These are phyloP conservation scores for Phengaris alcon DNA, from an alignment of 2,888 invertebrate genomes.

Conservation along the genomic window DNA sequence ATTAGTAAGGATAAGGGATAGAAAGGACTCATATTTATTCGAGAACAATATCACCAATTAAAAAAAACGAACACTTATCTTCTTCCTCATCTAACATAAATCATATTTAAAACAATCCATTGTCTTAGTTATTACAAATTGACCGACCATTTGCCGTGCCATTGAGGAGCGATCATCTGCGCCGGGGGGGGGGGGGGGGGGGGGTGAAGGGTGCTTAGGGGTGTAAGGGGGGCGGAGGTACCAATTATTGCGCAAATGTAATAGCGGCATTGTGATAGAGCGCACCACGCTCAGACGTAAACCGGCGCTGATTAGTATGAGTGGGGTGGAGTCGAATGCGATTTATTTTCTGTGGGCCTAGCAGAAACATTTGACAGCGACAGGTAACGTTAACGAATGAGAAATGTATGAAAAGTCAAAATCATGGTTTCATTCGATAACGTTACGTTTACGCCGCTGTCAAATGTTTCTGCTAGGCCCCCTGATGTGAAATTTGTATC, in stretches of 20 bases:
- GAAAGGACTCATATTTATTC: too few relatives aligned
- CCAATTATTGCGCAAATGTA: slow-evolving; percentile 78
- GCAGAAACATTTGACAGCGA: too few relatives aligned
- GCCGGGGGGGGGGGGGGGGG: not conserved
- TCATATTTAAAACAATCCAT: not conserved
- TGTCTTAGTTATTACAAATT: slow-evolving; percentile 36
- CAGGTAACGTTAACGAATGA: too few relatives aligned
- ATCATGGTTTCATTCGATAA: too few relatives aligned
- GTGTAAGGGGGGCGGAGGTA: slow-evolving; percentile 47
- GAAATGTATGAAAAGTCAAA: too few relatives aligned
- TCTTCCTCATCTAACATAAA: not conserved
- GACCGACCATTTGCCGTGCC: slow-evolving; percentile 40
- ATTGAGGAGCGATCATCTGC: slow-evolving; percentile 45
- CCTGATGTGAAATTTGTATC: too few relatives aligned
- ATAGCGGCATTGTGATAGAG: slow-evolving; percentile 76
- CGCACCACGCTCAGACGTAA: slow-evolving; percentile 61
- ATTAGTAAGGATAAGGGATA: too few relatives aligned
- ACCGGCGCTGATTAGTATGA: slow-evolving; percentile 70
- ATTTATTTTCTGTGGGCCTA: not conserved
- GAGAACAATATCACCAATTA: too few relatives aligned
- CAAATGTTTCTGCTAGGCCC: too few relatives aligned
- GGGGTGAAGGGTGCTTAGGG: slow-evolving; percentile 22
- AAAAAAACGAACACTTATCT: too few relatives aligned
- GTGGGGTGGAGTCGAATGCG: slow-evolving; percentile 47
- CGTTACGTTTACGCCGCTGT: too few relatives aligned